Conservation (phyloP, 2,113 vertebrate species). For the Noctilio leporinus region DNA sequence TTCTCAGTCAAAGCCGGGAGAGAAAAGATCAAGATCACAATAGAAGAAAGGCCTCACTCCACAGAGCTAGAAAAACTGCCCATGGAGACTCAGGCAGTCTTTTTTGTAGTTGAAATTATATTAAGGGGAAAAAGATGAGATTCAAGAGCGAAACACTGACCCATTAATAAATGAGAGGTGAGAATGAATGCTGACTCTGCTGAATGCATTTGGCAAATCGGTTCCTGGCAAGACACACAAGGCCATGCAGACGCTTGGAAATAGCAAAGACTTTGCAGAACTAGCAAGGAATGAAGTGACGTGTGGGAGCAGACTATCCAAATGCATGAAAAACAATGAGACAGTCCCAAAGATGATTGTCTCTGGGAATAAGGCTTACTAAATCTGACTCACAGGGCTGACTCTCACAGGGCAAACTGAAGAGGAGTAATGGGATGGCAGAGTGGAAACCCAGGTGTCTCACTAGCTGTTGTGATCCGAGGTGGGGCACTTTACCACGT, state of each 20-base stretch:
- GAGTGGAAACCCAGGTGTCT: background rate
- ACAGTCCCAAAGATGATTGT: background rate
- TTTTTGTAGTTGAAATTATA: conserved; percentile 24
- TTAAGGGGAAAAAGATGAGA: conserved; percentile 5
- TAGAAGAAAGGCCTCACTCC: background rate
- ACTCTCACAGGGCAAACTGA: too few relatives aligned
- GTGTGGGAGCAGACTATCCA: background rate
- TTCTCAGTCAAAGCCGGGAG: background rate
- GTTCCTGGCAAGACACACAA: background rate
- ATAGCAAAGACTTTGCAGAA: background rate
- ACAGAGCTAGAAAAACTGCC: background rate
- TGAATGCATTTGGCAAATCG: background rate
- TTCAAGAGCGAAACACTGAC: conserved; percentile 32
- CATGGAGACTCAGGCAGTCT: background rate
- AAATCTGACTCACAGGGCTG: background rate
- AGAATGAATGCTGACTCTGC: background rate
- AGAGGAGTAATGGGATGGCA: background rate
- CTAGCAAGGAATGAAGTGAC: background rate
- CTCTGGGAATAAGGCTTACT: background rate
- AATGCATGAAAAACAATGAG: background rate
- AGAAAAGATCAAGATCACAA: background rate
- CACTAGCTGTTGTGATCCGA: background rate
- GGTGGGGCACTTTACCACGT: background rate
- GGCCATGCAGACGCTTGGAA: background rate
- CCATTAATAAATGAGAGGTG: conserved; percentile 18